Percentiles rank a stretch among this genome's conserved stretches.
Conservation (phyloP, 2,797 vertebrate species). For the Syngnathus rostellatus region DNA sequence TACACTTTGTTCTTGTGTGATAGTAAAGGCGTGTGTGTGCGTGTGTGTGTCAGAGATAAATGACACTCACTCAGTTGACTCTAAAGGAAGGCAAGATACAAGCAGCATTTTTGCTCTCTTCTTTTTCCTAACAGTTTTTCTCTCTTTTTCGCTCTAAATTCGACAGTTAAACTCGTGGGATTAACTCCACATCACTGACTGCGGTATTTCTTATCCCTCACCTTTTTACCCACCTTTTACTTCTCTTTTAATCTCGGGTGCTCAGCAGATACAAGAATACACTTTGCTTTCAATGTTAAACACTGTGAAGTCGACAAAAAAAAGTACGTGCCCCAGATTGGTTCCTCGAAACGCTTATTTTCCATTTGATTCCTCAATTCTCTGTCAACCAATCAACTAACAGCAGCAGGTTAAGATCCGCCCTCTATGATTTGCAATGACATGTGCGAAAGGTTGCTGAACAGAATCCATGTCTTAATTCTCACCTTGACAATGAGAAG, state of each 20-base stretch:
- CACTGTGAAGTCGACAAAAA: too few species aligned
- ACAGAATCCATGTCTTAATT: constrained; percentile 18
- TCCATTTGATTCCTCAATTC: not conserved
- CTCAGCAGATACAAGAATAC: constrained; percentile 1
- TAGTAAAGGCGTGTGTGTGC: not conserved
- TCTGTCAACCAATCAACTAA: not conserved
- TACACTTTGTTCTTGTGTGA: not conserved
- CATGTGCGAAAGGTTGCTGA: not conserved
- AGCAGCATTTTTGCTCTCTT: constrained; percentile 19
- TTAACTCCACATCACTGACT: constrained; percentile 38
- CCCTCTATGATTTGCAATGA: not conserved
- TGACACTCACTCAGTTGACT: constrained; percentile 22
- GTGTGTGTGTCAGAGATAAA: not conserved
- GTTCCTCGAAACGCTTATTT: not conserved
- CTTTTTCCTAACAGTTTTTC: constrained; percentile 22
- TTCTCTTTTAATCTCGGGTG: constrained; percentile 17
- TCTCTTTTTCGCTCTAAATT: constrained; percentile 17
- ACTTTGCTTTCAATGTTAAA: not conserved
- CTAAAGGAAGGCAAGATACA: constrained; percentile 41
- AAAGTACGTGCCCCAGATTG: not conserved
- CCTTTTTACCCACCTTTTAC: constrained; percentile 15
- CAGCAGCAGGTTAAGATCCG: not conserved
- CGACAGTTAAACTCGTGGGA: constrained; percentile 31
- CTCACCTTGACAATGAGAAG: constrained; percentile 57
- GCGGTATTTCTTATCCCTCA: constrained; percentile 15